Conservation (phyloP, 2,113 vertebrate species). For the Balaenoptera acutorostrata region DNA sequence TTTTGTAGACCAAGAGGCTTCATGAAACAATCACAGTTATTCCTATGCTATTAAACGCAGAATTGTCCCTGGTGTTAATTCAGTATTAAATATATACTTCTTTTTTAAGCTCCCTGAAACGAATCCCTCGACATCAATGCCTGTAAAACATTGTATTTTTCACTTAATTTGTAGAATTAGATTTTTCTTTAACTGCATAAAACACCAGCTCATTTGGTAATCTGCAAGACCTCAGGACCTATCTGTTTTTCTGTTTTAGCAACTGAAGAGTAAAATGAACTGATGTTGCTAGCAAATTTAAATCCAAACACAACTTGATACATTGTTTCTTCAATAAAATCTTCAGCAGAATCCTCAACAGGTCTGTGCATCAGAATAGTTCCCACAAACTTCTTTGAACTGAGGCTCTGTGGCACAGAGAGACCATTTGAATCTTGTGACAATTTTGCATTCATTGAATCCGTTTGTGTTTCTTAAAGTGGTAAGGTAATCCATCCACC, state of each 20-base stretch:
- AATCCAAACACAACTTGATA: not conserved
- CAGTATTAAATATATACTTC: not conserved
- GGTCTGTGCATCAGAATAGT: not conserved
- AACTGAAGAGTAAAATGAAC: not conserved
- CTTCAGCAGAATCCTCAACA: not conserved
- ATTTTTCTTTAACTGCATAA: not conserved
- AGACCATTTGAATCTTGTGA: not conserved
- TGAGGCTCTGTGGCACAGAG: not conserved
- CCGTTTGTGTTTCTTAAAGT: not conserved
- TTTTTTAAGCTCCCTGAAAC: not conserved
- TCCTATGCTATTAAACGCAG: not conserved
- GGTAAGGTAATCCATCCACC: not conserved
- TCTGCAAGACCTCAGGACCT: not conserved
- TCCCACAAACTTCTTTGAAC: not conserved
- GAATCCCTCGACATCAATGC: not conserved
- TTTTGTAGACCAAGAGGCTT: not conserved
- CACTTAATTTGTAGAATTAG: not conserved
- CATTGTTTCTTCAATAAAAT: not conserved
- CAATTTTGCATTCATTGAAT: not conserved
- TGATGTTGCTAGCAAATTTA: not conserved
- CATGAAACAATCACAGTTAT: not conserved
- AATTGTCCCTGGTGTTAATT: not conserved
- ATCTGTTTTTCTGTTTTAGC: not conserved
- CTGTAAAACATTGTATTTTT: not conserved
- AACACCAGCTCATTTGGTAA: not conserved